Base-by-base conservation (phyloP, 1,140 invertebrate species). In the Melipona quadrifasciata region DNA sequence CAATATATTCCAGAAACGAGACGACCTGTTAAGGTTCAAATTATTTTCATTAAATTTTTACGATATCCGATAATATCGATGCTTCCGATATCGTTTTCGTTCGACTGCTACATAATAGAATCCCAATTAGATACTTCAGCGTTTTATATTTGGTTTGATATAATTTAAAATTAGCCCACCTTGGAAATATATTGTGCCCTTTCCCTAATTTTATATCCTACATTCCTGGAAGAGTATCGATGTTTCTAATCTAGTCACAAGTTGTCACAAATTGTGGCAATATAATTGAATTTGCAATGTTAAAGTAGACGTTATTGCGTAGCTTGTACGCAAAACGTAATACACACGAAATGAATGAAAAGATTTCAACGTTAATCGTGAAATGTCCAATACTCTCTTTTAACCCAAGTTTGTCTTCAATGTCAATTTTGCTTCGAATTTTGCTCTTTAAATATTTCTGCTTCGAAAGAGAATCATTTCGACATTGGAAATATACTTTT, bases 21-120 rank as follows among this genome's bases (percentile, higher is more conserved):
- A 16, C 27, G 55, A 27, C 14, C 47, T 27, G n/a, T 10, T 16
- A 24, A n/a, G 68, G 11, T 24, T 31, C 12, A 61, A 34, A 27
- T 24, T 51, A 55, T 27, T 19, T 31, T 57, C n/a, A 77, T 78
- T 53, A 71, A 53, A 83, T 19, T 34, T 83, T 71, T 61, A 77
- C 53, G n/a, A 27, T 55, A 34, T 51, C 31, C 24, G n/a, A n/a
- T n/a, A 58, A 53, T 53, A 31, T 6, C 17, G 17, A 31, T 8
- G n/a, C 4, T 53, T 27, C 11, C 19, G 24, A 27, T 27, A 65
- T 17, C 61, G 61, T 27, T 24, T 14, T 24, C 14, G 0, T 82
- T 24, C n/a, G 24, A 14, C 16, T 19, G 61, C 31, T n/a, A 8
- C 8, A 47, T 47, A 55, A 74, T 17, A 34, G 64, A 75, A 12